Evolutionary conservation across 2,797 vertebrate species (phyloP).

Genomic region (Coccyzus lansbergi): DNA sequence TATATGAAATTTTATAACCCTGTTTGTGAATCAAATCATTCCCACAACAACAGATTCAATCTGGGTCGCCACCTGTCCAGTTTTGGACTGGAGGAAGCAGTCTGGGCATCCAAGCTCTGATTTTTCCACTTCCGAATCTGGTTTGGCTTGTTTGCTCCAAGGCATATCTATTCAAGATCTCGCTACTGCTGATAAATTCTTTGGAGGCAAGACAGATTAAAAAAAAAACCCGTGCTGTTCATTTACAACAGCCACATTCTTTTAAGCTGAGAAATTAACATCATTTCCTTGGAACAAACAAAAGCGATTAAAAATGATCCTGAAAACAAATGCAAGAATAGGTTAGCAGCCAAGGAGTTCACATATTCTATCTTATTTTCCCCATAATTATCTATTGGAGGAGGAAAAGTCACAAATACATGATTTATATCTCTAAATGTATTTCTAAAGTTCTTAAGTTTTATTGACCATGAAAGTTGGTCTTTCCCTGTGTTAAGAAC

Average conservation of each 20-base stretch:
- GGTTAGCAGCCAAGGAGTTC: conserved; percentile 38
- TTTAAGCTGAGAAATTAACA: conserved; percentile 36
- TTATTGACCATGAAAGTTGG: conserved; percentile 87
- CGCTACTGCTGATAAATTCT: background rate
- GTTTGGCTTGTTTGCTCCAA: conserved; percentile 12
- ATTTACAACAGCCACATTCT: background rate
- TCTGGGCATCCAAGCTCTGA: conserved; percentile 54
- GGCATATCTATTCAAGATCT: background rate
- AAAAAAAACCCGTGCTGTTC: background rate
- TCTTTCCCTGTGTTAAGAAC: conserved; percentile 81
- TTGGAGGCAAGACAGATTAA: background rate
- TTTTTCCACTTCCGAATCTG: conserved; percentile 39
- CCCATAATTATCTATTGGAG: conserved; percentile 73
- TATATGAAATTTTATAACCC: conserved; percentile 83
- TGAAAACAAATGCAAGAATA: conserved; percentile 54
- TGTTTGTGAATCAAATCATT: conserved; percentile 82
- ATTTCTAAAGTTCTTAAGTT: conserved; percentile 85
- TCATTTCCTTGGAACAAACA: conserved; percentile 21
- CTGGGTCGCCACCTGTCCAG: conserved; percentile 80
- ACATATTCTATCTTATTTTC: conserved; percentile 39
- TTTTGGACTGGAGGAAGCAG: conserved; percentile 63
- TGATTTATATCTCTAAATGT: conserved; percentile 79
- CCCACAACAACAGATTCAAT: conserved; percentile 80
- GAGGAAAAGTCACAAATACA: conserved; percentile 78
- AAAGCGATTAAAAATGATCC: background rate